Percentiles rank a stretch among this genome's conserved stretches.
Conservation (phyloP, 2,888 invertebrate species). For the Ichneumoninae sp. region DNA sequence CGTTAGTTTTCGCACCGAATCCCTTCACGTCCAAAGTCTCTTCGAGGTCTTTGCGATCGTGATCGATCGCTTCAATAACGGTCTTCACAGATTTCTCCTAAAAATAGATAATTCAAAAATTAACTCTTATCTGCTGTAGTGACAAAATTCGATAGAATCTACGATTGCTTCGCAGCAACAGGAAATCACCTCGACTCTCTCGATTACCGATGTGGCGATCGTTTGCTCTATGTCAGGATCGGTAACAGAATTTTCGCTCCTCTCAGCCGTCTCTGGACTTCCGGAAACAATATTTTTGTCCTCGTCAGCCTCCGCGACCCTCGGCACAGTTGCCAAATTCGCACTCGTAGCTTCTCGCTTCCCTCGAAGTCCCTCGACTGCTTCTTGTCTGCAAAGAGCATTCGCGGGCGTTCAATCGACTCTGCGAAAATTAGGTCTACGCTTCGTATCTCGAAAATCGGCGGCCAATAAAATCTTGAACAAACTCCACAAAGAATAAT, state of each 20-base stretch:
- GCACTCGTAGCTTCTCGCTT: slow-evolving; percentile 32
- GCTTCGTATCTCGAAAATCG: slow-evolving; percentile 22
- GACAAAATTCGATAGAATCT: not conserved
- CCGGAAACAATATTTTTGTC: slow-evolving; percentile 22
- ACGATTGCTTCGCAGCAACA: not conserved
- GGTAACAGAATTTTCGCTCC: slow-evolving; percentile 39
- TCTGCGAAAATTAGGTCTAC: slow-evolving; percentile 38
- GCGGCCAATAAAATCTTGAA: slow-evolving; percentile 31
- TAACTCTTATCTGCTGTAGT: not conserved
- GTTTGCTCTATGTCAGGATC: slow-evolving; percentile 60
- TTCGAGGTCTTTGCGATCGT: slow-evolving; percentile 73
- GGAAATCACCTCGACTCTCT: slow-evolving; percentile 65
- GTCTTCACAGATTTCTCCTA: slow-evolving; percentile 84
- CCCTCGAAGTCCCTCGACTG: slow-evolving; percentile 23
- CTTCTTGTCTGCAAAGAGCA: slow-evolving; percentile 64
- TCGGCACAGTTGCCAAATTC: not conserved
- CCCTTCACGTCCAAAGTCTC: slow-evolving; percentile 69
- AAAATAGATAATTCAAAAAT: not conserved
- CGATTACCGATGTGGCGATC: slow-evolving; percentile 65
- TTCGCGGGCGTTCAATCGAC: slow-evolving; percentile 54
- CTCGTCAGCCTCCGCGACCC: slow-evolving; percentile 13
- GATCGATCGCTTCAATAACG: slow-evolving; percentile 85
- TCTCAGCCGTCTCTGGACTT: slow-evolving; percentile 35
- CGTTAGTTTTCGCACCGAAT: slow-evolving; percentile 49
- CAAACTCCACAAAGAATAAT: slow-evolving; percentile 29